Evolutionary conservation across 1,140 invertebrate genomes (phyloP).

Genomic region (Pollicipes pollicipes): DNA sequence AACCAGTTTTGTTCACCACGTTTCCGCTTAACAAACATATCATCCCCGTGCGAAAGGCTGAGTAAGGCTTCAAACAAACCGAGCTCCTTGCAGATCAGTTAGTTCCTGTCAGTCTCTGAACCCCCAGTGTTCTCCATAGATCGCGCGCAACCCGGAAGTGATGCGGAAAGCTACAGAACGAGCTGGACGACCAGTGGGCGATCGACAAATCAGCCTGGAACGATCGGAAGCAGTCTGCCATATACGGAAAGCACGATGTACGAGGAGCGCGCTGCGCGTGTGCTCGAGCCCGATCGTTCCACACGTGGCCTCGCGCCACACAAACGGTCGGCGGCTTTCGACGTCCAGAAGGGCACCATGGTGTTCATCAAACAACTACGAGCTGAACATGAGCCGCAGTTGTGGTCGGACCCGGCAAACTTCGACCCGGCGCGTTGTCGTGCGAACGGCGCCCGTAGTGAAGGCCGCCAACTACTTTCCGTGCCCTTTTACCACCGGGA

Average conservation of each 20-base stretch:
- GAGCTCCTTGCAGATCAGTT: too few relatives aligned
- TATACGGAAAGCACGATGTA: conserved; percentile 65
- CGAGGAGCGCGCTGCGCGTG: conserved; percentile 54
- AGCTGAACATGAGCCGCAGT: conserved; percentile 52
- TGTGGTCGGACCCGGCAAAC: conserved; percentile 50
- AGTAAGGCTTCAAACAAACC: too few relatives aligned
- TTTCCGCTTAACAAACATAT: too few relatives aligned
- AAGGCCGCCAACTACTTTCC: conserved; percentile 45
- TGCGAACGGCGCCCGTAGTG: conserved; percentile 29
- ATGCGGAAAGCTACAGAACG: conserved; percentile 43
- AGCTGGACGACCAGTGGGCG: conserved; percentile 40
- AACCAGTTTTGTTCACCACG: too few relatives aligned
- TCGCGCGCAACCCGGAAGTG: conserved; percentile 38
- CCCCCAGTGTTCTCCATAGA: too few relatives aligned
- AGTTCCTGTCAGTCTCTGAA: too few relatives aligned
- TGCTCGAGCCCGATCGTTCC: conserved; percentile 77
- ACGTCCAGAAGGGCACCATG: conserved; percentile 56
- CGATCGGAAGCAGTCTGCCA: conserved; percentile 47
- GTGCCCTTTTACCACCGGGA: conserved; percentile 69
- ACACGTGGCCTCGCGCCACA: conserved; percentile 61
- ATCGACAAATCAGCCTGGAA: conserved; percentile 31
- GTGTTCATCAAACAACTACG: conserved; percentile 77
- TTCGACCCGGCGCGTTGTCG: conserved; percentile 56
- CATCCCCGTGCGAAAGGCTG: too few relatives aligned
- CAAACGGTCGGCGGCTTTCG: conserved; percentile 47